These are phyloP conservation scores for Manis pentadactyla DNA, from an alignment of 2,797 vertebrate species.

Conservation along the genomic window DNA sequence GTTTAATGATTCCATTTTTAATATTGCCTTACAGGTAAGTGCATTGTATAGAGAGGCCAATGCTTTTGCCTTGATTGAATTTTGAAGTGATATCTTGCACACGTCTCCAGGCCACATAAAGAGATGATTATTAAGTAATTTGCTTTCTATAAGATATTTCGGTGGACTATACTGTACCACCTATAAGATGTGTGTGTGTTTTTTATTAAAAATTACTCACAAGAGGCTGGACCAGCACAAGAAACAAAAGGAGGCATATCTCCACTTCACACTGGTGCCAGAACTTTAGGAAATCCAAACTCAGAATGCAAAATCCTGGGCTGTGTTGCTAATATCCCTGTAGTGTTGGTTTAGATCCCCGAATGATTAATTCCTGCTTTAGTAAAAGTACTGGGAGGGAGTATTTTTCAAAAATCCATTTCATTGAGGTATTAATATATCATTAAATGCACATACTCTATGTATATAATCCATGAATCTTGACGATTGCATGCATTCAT, in stretches of 20 bases:
- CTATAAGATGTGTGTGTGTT: neutral
- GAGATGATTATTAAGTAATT: constrained; percentile 26
- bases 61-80: neutral
- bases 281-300: neutral
- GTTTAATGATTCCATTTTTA: constrained; percentile 43
- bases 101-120: neutral
- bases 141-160: constrained; percentile 36
- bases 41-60: neutral
- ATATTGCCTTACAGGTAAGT: neutral
- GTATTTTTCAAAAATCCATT: constrained; percentile 14
- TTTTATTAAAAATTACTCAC: neutral
- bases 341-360: constrained; percentile 27
- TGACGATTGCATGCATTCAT: neutral
- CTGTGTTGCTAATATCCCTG: neutral
- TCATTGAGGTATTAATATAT: neutral
- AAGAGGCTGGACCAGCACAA: neutral
- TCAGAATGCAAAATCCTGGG: neutral
- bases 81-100: neutral
- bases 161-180: neutral
- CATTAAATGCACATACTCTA: neutral
- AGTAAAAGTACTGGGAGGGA: neutral
- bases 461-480: neutral
- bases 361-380: constrained; percentile 20
- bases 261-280: neutral
- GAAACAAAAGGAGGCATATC: neutral